phyloP scores from a whole-genome alignment of 2,113 vertebrate species.

The Malaclemys terrapin region DNA sequence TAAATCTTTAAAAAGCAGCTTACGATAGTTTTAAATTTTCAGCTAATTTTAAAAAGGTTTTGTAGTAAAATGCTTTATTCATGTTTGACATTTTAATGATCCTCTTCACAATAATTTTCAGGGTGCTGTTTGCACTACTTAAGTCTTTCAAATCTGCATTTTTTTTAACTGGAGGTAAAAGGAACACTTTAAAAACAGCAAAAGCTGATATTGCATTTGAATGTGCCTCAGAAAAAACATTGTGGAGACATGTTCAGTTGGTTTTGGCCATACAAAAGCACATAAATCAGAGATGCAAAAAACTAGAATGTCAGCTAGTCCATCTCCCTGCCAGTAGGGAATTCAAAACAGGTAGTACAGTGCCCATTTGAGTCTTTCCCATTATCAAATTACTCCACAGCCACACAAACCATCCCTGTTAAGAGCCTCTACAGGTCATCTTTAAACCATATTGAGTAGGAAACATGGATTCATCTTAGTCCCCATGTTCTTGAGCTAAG shows the following conservation, averaged over 20 bases:
- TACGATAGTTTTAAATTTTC: neutral
- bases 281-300: neutral
- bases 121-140: constrained; percentile 9
- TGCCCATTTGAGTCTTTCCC: neutral
- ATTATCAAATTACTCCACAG: neutral
- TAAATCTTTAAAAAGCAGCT: neutral
- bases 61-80: constrained; percentile 61
- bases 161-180: constrained; percentile 68
- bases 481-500: neutral
- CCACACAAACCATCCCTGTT: neutral
- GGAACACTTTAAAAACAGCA: constrained; percentile 16
- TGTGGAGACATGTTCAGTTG: constrained; percentile 1
- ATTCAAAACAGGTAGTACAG: neutral
- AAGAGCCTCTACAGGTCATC: neutral
- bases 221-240: neutral
- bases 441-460: neutral
- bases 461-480: neutral
- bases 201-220: constrained; percentile 13
- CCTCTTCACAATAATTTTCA: constrained; percentile 51
- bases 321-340: constrained; percentile 16
- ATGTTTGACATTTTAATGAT: constrained; percentile 9
- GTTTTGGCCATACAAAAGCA: neutral
- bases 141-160: constrained; percentile 36
- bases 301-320: neutral
- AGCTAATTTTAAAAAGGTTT: neutral